phyloP scores from a whole-genome alignment of 2,113 vertebrate genomes.

The Centrocercus urophasianus region DNA sequence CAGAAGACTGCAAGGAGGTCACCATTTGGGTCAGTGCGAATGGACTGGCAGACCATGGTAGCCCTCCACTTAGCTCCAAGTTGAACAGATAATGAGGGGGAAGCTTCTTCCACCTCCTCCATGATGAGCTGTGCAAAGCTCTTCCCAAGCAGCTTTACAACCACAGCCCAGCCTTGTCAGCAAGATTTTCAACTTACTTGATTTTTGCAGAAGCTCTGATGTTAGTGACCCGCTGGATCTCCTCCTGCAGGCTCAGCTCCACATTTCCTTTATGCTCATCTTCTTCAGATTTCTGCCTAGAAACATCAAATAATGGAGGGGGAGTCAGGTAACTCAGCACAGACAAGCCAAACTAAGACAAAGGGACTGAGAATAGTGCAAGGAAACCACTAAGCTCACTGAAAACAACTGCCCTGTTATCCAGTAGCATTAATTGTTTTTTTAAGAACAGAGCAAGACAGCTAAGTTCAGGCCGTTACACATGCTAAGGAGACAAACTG shows the following conservation, averaged over 20 bases:
- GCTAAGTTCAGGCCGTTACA: neutral
- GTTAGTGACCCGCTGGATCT: slow-evolving; percentile 85
- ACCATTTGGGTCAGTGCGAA: neutral
- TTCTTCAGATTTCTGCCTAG: slow-evolving; percentile 79
- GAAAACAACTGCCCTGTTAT: neutral
- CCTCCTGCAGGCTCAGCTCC: slow-evolving; percentile 81
- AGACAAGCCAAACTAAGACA: neutral
- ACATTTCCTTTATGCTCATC: slow-evolving; percentile 69
- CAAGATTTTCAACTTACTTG: slow-evolving; percentile 81
- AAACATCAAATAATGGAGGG: neutral
- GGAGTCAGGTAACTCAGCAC: neutral
- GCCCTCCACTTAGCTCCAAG: neutral
- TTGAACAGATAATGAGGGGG: fast-evolving
- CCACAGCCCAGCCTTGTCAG: neutral
- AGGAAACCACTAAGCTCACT: neutral
- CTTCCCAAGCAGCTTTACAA: neutral
- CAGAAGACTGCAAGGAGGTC: neutral
- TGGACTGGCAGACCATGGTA: fast-evolving
- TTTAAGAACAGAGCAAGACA: neutral
- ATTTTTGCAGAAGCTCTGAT: slow-evolving; percentile 93
- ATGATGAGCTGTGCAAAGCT: neutral
- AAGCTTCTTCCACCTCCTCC: neutral
- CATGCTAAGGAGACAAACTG: neutral
- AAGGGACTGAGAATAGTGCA: neutral
- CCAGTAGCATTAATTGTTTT: neutral